Base-by-base conservation (phyloP, 2,888 invertebrate genomes). In the Pogonocherus hispidulus region DNA sequence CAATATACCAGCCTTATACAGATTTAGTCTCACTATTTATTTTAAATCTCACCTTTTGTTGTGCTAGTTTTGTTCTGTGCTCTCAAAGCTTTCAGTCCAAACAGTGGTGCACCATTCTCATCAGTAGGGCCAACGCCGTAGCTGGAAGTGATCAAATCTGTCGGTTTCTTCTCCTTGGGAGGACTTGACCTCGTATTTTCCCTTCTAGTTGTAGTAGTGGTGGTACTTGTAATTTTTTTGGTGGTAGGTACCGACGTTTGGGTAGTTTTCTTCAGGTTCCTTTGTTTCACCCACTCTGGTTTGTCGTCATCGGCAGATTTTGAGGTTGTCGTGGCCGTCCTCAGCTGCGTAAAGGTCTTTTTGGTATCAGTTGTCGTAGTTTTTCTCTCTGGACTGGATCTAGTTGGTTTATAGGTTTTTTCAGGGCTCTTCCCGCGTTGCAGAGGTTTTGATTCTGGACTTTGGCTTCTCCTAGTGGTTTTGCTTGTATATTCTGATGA, bases 81-180 rank as follows among this genome's bases (percentile, higher is more conserved):
- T 72, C 89, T 87, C 67, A 94, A 87, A 65, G 94, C 94, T 80
- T 89, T 90, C 76, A 94, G 90, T 63, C 94, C 94, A 85, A 94
- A 94, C 66, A 94, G 87, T 19, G 94, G 94, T 66, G 89, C 87
- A 9, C 94, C 94, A 76, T 93, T 91, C 73, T 94, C 93, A 81
- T 94, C 94, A 1, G 92, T 91, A 22, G 94, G 94, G 0, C 94
- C 94, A 1, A 93, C 92, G 1, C 94, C 94, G 83, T 94, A 94
- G 82, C 93, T 92, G 1, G 94, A 94, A 2, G 92, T 94, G 67
- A 94, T 91, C 23, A 89, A 89, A 81, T 93, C 92, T 0, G 88
- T 88, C 0, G 89, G 87, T 78, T 83, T 80, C 2, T 78, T 67
- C 57, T 86, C 84, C 66, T 82, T 82, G 1, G 76, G 71, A 1